These are phyloP conservation scores for Lophochroa leadbeateri DNA, from an alignment of 2,113 vertebrate species.

Conservation along the genomic window DNA sequence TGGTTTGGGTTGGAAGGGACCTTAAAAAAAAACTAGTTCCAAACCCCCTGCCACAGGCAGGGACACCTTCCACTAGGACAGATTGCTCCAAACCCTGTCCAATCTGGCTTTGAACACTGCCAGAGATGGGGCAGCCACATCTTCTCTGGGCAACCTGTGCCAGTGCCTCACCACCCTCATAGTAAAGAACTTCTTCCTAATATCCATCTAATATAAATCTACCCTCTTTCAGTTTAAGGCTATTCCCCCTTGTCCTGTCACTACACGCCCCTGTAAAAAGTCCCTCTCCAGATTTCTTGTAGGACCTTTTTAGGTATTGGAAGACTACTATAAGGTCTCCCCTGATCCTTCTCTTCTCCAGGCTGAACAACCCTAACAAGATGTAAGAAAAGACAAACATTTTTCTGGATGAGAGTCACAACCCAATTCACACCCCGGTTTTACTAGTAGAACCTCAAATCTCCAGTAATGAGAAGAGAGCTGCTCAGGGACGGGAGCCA, in stretches of 20 bases:
- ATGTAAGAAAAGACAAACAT: background rate
- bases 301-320: background rate
- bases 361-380: background rate
- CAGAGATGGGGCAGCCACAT: background rate
- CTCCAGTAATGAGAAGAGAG: background rate
- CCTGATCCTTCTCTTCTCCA: background rate
- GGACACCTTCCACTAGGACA: background rate
- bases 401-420: background rate
- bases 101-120: background rate
- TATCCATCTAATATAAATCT: background rate
- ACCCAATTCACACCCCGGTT: background rate
- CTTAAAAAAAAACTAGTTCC: background rate
- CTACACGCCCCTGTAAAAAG: background rate
- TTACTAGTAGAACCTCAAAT: background rate
- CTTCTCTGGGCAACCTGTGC: background rate
- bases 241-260: background rate
- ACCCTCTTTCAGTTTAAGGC: background rate
- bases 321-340: background rate
- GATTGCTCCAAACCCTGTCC: background rate
- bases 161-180: background rate
- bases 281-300: background rate
- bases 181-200: background rate
- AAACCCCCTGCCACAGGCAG: background rate
- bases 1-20: background rate
- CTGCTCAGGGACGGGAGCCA: background rate